Base-by-base conservation (phyloP, 2,888 invertebrate genomes). In the Prenolepis imparis region DNA sequence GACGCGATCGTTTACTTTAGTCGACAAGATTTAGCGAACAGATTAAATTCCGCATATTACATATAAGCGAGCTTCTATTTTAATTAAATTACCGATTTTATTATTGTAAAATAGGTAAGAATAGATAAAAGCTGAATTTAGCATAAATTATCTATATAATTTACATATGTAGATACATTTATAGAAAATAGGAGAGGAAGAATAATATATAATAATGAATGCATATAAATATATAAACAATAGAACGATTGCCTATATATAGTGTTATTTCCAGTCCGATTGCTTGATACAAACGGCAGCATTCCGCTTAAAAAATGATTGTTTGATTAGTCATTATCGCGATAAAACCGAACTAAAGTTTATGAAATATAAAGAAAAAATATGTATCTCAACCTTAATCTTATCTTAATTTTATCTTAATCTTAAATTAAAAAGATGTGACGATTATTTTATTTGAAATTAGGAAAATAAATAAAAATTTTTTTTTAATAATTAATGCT, bases 231-330 rank as follows among this genome's bases (percentile, higher is more conserved):
- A 63, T 32, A 32, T 59, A 32, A 48, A 88, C 67, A 39, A 44
- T n/a, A 48, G 59, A 80, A 66, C 75, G 80, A 86, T 86, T 52
- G 73, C 84, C 59, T 86, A 82, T 66, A 84, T 86, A 82, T 66
- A 84, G 89, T 57, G 85, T 78, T 48, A 52, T 83, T n/a, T 85
- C 82, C 9, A 83, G n/a, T n/a, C n/a, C n/a, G n/a, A n/a, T n/a
- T n/a, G n/a, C 24, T 84, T 89, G 3, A 88, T 82, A 44, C 12
- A 44, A 44, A 12, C 44, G 11, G 28, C 28, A 44, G 44, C 3
- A 36, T 36, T 36, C 5, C 5, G 3, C 15, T 44, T 44, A 44
- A 44, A 44, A 44, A 44, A 3, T 52, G n/a, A 57, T 36, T 57
- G 11, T 39, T 39, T 18, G 18, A 57, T 61, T 61, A 28, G 28